A percentile compares a stretch with the other conserved stretches of the same genome.
Evolutionary conservation across 2,888 invertebrate genomes (phyloP).

Genomic region (Sturmia bella): DNA sequence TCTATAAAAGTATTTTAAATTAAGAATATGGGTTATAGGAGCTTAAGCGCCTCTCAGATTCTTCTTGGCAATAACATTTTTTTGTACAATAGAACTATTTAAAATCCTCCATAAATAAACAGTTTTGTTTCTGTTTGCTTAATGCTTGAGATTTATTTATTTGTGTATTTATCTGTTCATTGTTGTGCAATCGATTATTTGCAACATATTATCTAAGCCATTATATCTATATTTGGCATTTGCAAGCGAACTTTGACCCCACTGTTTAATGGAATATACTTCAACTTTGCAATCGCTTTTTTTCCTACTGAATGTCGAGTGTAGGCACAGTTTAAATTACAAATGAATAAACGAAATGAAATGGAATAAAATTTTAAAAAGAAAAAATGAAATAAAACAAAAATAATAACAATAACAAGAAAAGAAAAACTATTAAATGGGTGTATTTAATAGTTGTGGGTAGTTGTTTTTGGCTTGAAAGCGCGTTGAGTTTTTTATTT

Average conservation of each 20-base stretch:
- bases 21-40: too few species aligned
- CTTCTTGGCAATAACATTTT: too few species aligned
- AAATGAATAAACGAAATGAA: conserved; percentile 71
- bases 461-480: conserved; percentile 59
- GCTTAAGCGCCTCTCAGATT: too few species aligned
- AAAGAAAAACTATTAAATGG: conserved; percentile 76
- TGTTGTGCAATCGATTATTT: too few species aligned
- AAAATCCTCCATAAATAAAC: too few species aligned
- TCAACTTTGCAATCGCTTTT: conserved; percentile 27
- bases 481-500: conserved; percentile 39
- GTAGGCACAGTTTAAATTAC: conserved; percentile 76
- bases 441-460: conserved; percentile 73
- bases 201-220: background rate
- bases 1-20: too few species aligned
- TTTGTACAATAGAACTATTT: too few species aligned
- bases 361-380: conserved; percentile 25
- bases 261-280: conserved; percentile 41
- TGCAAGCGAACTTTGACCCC: conserved; percentile 4
- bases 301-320: conserved; percentile 40
- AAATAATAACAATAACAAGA: conserved; percentile 29
- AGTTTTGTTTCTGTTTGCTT: too few species aligned
- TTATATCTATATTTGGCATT: conserved; percentile 3
- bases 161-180: too few species aligned
- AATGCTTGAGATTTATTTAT: too few species aligned
- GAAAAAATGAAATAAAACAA: conserved; percentile 35